These are phyloP conservation scores for Oophaga pumilio DNA, from an alignment of 2,113 vertebrate species.

Conservation along the genomic window DNA sequence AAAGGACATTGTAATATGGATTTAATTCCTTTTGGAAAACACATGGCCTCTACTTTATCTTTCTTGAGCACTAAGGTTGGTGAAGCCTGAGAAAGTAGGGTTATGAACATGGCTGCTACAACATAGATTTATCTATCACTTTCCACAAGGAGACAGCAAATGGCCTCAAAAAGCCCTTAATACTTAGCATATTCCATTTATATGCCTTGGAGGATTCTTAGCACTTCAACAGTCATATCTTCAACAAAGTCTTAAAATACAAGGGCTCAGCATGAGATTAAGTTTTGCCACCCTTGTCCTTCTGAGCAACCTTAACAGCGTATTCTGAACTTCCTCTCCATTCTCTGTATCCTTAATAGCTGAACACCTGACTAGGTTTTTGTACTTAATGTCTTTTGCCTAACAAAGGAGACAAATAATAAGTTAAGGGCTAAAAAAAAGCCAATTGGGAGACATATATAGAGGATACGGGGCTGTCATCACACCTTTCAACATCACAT, in stretches of 20 bases:
- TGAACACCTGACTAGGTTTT: constrained; percentile 45
- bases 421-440: constrained; percentile 32
- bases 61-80: constrained; percentile 59
- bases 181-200: constrained; percentile 50
- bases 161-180: constrained; percentile 36
- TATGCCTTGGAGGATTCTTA: constrained; percentile 47
- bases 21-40: constrained; percentile 67
- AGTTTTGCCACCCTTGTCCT: constrained; percentile 39
- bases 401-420: constrained; percentile 33
- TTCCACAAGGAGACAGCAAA: constrained; percentile 35
- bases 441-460: constrained; percentile 26
- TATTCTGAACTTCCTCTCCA: constrained; percentile 33
- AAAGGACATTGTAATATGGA: constrained; percentile 65
- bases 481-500: constrained; percentile 53
- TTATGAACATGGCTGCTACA: constrained; percentile 44
- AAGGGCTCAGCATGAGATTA: constrained; percentile 22
- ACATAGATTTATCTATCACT: constrained; percentile 47
- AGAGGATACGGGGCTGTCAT: constrained; percentile 31
- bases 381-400: constrained; percentile 25
- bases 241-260: constrained; percentile 50
- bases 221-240: constrained; percentile 48
- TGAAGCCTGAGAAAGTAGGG: constrained; percentile 47
- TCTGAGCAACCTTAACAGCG: constrained; percentile 34
- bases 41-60: constrained; percentile 62
- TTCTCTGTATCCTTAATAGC: constrained; percentile 2